These are phyloP conservation scores for Pseudococcus jackbeardsleyi DNA, from an alignment of 2,888 invertebrate species.

Conservation along the genomic window DNA sequence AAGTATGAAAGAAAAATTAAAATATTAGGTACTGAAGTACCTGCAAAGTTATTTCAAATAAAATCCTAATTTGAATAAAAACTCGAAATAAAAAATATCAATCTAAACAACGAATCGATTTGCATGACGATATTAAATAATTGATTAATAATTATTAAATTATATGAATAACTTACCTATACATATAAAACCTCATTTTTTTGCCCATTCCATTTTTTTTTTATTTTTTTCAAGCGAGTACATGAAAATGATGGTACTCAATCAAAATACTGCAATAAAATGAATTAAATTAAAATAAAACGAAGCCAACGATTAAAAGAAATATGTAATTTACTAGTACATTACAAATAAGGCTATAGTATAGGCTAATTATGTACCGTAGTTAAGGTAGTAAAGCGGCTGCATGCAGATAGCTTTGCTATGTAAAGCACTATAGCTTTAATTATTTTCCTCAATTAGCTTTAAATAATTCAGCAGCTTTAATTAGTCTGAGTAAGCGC, in stretches of 20 bases:
- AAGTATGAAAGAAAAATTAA: too few relatives aligned
- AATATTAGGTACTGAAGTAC: not conserved
- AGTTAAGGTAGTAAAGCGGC: conserved; percentile 46
- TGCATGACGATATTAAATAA: not conserved
- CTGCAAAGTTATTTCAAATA: not conserved
- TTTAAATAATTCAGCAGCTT: conserved; percentile 47
- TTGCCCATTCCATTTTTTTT: too few relatives aligned
- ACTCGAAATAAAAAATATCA: not conserved
- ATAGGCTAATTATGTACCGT: conserved; percentile 22
- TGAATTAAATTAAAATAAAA: not conserved
- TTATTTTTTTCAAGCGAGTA: not conserved
- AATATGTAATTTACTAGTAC: not conserved
- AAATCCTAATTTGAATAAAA: not conserved
- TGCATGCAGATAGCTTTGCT: conserved; percentile 52
- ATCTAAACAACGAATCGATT: not conserved
- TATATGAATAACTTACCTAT: not conserved
- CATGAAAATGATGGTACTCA: not conserved
- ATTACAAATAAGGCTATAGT: conserved; percentile 1
- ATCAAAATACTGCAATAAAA: not conserved
- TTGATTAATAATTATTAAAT: not conserved
- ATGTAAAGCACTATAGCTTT: conserved; percentile 39
- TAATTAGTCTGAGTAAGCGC: conserved; percentile 29
- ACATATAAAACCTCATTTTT: not conserved
- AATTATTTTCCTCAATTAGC: conserved; percentile 44
- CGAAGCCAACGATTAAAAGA: not conserved